Evolutionary conservation across 2,113 vertebrate species (phyloP).

Genomic region (Ursus arctos): DNA sequence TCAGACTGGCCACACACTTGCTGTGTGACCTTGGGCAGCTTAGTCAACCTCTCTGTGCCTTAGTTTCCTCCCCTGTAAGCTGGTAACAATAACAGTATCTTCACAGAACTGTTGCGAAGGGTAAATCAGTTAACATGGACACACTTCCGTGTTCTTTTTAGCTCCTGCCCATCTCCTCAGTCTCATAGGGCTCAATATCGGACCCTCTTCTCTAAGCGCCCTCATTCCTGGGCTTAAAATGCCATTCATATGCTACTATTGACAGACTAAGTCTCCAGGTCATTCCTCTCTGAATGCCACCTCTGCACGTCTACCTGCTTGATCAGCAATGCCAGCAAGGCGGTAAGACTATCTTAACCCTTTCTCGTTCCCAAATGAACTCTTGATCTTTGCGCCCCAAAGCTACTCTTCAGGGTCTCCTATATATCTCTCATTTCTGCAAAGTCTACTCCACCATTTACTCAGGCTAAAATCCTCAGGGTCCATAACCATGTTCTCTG

Average conservation of each 20-base stretch:
- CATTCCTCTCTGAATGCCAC: background rate
- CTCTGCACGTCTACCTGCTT: background rate
- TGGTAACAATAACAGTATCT: background rate
- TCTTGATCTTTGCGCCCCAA: background rate
- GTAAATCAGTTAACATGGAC: background rate
- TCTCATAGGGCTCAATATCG: background rate
- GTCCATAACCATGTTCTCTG: background rate
- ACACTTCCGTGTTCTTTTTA: background rate
- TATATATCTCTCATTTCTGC: background rate
- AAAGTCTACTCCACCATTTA: background rate
- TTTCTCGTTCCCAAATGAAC: background rate
- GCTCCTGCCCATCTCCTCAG: background rate
- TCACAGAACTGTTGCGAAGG: background rate
- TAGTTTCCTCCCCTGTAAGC: background rate
- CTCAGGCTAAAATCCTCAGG: background rate
- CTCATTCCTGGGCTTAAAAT: background rate
- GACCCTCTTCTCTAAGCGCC: background rate
- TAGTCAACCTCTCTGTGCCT: background rate
- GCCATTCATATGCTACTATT: background rate
- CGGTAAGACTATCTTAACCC: background rate
- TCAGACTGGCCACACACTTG: background rate
- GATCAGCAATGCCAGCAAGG: background rate
- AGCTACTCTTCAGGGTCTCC: background rate
- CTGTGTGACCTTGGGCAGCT: background rate
- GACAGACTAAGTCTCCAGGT: background rate